Evolutionary conservation across 2,113 vertebrate species (phyloP).

Genomic region (Butorides virescens): DNA sequence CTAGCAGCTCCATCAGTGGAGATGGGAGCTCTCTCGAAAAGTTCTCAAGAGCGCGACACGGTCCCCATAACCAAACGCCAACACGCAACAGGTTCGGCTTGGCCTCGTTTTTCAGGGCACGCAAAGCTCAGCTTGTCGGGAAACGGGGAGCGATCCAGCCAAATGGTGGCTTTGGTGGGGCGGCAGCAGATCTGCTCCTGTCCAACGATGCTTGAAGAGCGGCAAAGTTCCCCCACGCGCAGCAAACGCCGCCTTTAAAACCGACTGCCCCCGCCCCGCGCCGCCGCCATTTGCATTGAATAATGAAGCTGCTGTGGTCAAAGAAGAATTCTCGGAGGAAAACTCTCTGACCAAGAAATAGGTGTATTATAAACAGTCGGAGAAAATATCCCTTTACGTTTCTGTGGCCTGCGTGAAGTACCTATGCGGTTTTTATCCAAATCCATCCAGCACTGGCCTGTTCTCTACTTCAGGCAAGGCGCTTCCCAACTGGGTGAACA

Average conservation of each 20-base stretch:
- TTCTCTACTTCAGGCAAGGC: neutral
- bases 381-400: neutral
- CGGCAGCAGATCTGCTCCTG: neutral
- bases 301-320: neutral
- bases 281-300: neutral
- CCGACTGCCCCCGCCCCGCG: neutral
- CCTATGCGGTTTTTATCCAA: neutral
- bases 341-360: neutral
- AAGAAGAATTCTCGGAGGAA: neutral
- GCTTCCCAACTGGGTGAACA: neutral
- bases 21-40: neutral
- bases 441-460: neutral
- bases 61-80: neutral
- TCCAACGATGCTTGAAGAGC: neutral
- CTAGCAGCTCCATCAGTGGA: neutral
- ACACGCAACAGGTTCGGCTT: neutral
- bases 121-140: neutral
- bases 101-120: accelerated
- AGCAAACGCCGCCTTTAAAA: neutral
- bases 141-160: accelerated
- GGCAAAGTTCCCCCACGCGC: neutral
- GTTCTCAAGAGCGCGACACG: accelerated
- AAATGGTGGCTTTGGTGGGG: neutral
- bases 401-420: neutral
- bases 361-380: accelerated